Conservation (phyloP, 2,888 invertebrate species). For the Drosophila pseudotalamancana region DNA sequence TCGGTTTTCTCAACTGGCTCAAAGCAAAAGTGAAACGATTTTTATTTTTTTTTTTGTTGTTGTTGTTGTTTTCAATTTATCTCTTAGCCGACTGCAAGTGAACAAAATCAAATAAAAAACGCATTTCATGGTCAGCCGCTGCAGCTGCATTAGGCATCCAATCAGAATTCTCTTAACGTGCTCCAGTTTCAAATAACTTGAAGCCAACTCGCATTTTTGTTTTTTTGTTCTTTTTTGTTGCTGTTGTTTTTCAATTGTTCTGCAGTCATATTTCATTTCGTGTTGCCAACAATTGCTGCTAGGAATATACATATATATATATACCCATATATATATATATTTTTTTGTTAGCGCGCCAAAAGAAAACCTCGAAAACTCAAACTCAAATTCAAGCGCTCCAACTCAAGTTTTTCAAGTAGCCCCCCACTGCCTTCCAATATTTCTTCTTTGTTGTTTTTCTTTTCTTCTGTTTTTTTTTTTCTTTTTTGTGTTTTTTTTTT, state of each 20-base stretch:
- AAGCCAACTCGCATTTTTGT: conserved; percentile 35
- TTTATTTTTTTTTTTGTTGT: conserved; percentile 1
- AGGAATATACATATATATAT: no score
- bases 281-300: no score
- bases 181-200: conserved; percentile 51
- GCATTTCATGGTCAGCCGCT: conserved; percentile 70
- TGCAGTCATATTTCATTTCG: conserved; percentile 64
- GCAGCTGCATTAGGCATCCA: conserved; percentile 45
- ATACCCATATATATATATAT: no score
- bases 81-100: conserved; percentile 18
- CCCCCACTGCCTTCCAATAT: conserved; percentile 17
- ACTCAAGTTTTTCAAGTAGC: conserved; percentile 66
- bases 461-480: conserved; percentile 14
- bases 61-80: no score
- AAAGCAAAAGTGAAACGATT: conserved; percentile 52
- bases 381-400: conserved; percentile 52
- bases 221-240: conserved; percentile 23
- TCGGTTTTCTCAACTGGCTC: conserved; percentile 65
- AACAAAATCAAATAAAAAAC: conserved; percentile 38
- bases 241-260: conserved; percentile 52
- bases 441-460: conserved; percentile 51
- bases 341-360: conserved; percentile 7
- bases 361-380: conserved; percentile 53
- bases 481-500: conserved; percentile 22
- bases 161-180: conserved; percentile 50